Evolutionary conservation across 2,113 vertebrate genomes (phyloP), one percentile per base, ranked within the genome.

Genomic region (Anolis sagrei): DNA sequence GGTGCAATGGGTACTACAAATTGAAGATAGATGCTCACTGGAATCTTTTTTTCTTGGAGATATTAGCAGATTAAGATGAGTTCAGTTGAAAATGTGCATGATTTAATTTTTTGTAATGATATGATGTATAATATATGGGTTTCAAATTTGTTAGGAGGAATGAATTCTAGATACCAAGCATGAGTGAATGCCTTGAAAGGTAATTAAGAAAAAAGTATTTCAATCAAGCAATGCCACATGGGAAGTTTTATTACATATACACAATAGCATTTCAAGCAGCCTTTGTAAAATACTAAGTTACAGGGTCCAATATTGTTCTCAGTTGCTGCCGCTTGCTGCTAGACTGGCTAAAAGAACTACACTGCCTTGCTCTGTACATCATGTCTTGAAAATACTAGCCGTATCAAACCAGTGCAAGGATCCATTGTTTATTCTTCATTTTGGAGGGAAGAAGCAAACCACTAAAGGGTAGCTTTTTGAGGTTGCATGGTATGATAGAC

Each of bases 221-320:
- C 13, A 39, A 27, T 18, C 25, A 83, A 83, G 51, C 34, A 7
- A 2, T 83, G 27, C 62, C 19, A 34, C 4, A 2, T 7, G 16
- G 27, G 34, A 61, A 3, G 3, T 74, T 82, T 74, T 61, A 16
- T 7, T 25, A 61, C 13, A 39, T 7, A 39, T 54, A 1, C 13
- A 39, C 1, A 23, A 51, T 51, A 61, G 19, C 19, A 2, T 70
- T 84, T 58, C 39, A 36, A 27, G 62, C 5, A 44, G 14, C 66
- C 48, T 29, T 85, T 64, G 66, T 49, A 29, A 81, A 36, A 49
- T 73, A 86, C 79, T 16, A 64, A 36, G 49, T 79, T 78, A 44
- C 18, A 62, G 27, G 44, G 2, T 80, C 16, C 14, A 58, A 21
- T 4, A 58, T 36, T 25, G 5, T 44, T 81, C 51, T 0, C 49